Evolutionary conservation across 2,888 invertebrate species (phyloP), one percentile per base, ranked within the genome.

Genomic region (Andrena hattorfiana): DNA sequence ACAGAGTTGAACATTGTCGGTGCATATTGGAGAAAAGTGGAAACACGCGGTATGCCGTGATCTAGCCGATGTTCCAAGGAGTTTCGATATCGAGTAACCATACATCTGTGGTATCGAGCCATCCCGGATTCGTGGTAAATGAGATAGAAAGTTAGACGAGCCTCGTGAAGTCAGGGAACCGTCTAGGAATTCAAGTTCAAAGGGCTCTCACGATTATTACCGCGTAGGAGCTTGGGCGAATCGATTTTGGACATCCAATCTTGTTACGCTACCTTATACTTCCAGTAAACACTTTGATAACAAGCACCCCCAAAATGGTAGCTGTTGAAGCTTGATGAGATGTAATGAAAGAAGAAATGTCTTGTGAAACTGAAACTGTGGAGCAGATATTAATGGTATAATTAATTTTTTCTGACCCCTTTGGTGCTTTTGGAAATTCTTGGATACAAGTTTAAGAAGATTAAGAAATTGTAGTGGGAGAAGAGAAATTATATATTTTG

Each of bases 81-180:
- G 69, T 42, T 81, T 42, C 30, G 59, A 51, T 76, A 67, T 77
- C 73, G 60, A 26, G 72, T 77, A 80, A 72, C 74, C 77, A 75
- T 77, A 70, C 59, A 66, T 77, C 73, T 63, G 75, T 51, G 78
- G 76, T 59, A 71, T 77, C 78, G 66, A 66, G 56, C 71, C 71
- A 74, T 66, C 67, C 62, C 64, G 74, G 77, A 80, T 86, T 77
- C 79, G 75, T 42, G 79, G 72, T 64, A 82, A 86, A 86, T 63
- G 80, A 85, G 85, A 85, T 87, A 83, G 82, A 80, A 87, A 87
- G 82, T 86, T 86, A 69, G 82, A 69, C 79, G 70, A 80, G 80
- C 35, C 70, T 42, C 62, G n/a, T 51, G 51, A 79, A 85, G 82
- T 84, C 82, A 28, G 69, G 77, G 51, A 72, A 60, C 67, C 59